Base-by-base conservation (phyloP, 2,797 vertebrate species). In the Falco biarmicus region DNA sequence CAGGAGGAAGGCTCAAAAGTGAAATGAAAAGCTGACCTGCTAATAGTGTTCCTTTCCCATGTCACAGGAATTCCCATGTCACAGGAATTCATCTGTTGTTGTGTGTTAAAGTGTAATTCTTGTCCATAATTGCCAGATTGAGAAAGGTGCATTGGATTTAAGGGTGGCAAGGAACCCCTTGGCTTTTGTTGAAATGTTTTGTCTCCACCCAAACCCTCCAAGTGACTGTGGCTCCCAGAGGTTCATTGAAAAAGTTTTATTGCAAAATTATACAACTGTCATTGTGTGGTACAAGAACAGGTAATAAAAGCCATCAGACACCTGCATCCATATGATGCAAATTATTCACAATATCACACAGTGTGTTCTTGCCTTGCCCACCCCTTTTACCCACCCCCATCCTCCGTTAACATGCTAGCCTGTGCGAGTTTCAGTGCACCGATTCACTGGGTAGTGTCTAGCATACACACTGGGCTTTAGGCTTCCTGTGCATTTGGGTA, bases 161-260 rank as follows among this genome's bases (percentile, higher is more conserved):
- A 54, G 4, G 54, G 31, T 15, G 32, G 12, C 10, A n/a, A 80
- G 19, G 39, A 91, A 16, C 19, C 4, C 59, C 43, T 47, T 19
- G 34, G 9, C 26, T 43, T 8, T 32, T 66, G 20, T 24, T 22
- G 9, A 20, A n/a, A 7, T 24, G 6, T 43, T 53, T 65, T 56
- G 21, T 22, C 51, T 64, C 28, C 45, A 19, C 41, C 41, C 29
- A 29, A 59, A 11, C 43, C 59, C 12, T 50, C 2, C 6, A 16
- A 63, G 18, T 48, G 18, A 54, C 12, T 20, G 4, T 15, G 22
- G 54, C 56, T 45, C 13, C 70, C 22, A 29, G 26, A 47, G 26
- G 4, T 83, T 95, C 63, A 93, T 6, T 96, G 95, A 93, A 96
- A 97, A 96, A 90, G 34, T 91, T 97, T 98, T 98, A 98, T 97